Base-by-base conservation (phyloP, 2,888 invertebrate species). In the Muscina levida region DNA sequence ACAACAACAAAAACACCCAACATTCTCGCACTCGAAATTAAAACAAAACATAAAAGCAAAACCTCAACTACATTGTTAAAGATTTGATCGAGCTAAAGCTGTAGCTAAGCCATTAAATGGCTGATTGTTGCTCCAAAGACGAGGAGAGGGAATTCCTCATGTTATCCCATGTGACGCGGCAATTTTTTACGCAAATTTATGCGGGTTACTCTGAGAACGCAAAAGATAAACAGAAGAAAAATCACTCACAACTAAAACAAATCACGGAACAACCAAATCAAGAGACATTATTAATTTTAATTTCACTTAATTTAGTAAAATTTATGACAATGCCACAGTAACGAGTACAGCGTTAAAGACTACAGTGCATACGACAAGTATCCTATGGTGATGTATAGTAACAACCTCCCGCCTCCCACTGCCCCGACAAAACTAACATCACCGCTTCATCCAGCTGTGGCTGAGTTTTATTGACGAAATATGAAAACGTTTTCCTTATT, bases 251-350 rank as follows among this genome's bases (percentile, higher is more conserved):
- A 75, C 46, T 62, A 72, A 81, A 74, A 48, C 67, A 77, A 81
- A 81, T 77, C 77, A 65, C 74, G 77, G 81, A 81, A 81, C 74
- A 71, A 31, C 59, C 81, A 77, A 81, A 81, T 77, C 75, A 82
- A 76, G 77, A 76, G 74, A 78, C 77, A 74, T 82, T 82, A 84
- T 83, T 84, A 80, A 80, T 78, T 84, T 84, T 84, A 84, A 84
- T 84, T 84, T 84, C 42, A 78, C 78, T 84, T 84, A 84, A 84
- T 84, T 84, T 82, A 84, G 79, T 76, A 56, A 83, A 84, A 84
- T 82, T 84, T 84, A 82, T 82, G 81, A 79, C 82, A 82, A 83
- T 81, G 76, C 72, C 77, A 81, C 53, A 15, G 2, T n/a, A 39
- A n/a, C 37, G 22, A 39, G 42, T 37, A 6, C 24, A 11, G 13